Percentiles rank a stretch among this genome's conserved stretches.
Conservation (phyloP, 2,797 vertebrate species). For the Phaenicophaeus curvirostris region DNA sequence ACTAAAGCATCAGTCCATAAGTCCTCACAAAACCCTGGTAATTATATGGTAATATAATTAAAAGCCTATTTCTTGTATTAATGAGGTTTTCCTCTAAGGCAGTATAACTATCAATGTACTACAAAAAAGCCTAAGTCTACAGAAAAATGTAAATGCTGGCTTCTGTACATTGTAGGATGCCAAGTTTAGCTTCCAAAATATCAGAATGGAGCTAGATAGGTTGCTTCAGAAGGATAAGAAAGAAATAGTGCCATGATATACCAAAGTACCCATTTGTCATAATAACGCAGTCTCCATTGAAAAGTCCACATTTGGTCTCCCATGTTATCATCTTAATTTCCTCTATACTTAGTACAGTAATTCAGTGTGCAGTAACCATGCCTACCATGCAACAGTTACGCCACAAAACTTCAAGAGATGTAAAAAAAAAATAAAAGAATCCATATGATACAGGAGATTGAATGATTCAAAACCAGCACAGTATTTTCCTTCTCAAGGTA, state of each 20-base stretch:
- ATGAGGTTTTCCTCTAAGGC: background rate
- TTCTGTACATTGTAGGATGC: background rate
- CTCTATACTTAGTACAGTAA: slow-evolving; percentile 17
- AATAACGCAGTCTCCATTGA: background rate
- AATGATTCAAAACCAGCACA: background rate
- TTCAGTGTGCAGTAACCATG: slow-evolving; percentile 1
- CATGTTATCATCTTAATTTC: background rate
- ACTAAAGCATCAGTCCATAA: background rate
- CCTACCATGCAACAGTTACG: background rate
- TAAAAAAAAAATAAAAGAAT: slow-evolving; percentile 28
- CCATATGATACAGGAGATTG: background rate
- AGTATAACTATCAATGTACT: background rate
- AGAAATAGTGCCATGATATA: background rate
- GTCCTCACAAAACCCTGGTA: background rate
- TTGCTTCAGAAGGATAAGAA: background rate
- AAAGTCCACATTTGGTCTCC: slow-evolving; percentile 2
- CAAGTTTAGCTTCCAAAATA: background rate
- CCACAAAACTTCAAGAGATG: background rate
- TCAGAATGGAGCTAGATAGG: background rate
- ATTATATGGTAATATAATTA: background rate
- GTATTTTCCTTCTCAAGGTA: background rate
- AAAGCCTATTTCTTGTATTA: background rate
- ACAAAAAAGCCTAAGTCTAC: background rate
- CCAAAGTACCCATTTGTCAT: background rate
- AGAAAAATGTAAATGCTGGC: background rate